Evolutionary conservation across 1,140 invertebrate species (phyloP), one percentile per base, ranked within the genome.

Genomic region (Musca vetustissima): DNA sequence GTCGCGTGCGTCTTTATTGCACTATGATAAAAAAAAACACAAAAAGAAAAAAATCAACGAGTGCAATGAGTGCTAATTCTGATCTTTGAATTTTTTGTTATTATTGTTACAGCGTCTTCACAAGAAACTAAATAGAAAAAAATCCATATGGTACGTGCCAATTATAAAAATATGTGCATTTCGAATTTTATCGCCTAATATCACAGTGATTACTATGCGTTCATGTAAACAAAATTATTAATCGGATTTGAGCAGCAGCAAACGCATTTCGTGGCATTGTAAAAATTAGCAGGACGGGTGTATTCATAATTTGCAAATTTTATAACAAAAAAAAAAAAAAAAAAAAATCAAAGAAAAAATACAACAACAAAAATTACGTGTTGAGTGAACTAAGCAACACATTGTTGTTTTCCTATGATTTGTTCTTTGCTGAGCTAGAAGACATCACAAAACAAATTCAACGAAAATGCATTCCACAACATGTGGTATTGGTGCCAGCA

Each of bases 401-500:
- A 9, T 43, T 43, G 36, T 43, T 43, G 36, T 13, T 9, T 32
- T 32, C 3, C 36, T 7, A 13, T 43, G 36, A 11, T 13, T 43
- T 43, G 11, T 61, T 61, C 11, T 61, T 36, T 8, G 28, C n/a
- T 28, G 28, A 28, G 28, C 11, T 61, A 19, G 28, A 28, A 4
- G 8, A 28, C 28, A 28, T 3, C n/a, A 28, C 70, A 50, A 64
- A 65, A 65, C 55, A 43, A 73, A 76, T 68, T 67, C 50, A 66
- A 75, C 28, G 11, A 43, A 43, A 11, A 79, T 79, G 77, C 77
- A 79, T 79, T 79, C 77, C 73, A 79, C 75, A 69, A 73, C 77
- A 76, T 79, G 77, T 77, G 77, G 77, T 66, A 75, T 79, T 65
- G 75, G 66, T 68, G 70, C 71, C 57, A 61, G 57, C 43, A 71